Conservation (phyloP, 2,888 invertebrate genomes). For the Aspidiotus destructor region DNA sequence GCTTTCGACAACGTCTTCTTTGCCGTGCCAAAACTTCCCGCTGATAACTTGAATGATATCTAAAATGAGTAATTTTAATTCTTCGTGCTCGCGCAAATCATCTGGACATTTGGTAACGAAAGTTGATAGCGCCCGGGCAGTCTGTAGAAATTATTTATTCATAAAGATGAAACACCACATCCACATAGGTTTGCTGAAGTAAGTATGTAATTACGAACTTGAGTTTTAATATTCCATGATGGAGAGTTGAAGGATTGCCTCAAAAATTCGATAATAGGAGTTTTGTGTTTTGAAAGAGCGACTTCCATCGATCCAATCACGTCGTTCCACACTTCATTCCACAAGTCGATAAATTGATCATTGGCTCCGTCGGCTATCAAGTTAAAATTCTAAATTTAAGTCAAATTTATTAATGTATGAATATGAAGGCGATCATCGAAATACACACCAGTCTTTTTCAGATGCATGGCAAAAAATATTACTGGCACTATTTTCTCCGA, state of each 20-base stretch:
- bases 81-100: constrained; percentile 15
- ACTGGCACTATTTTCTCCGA: constrained; percentile 58
- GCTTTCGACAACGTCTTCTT: constrained; percentile 23
- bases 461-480: constrained; percentile 82
- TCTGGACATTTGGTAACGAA: constrained; percentile 22
- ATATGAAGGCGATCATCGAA: not conserved
- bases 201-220: not conserved
- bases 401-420: too few relatives aligned
- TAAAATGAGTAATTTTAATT: constrained; percentile 6
- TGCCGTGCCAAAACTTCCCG: constrained; percentile 28
- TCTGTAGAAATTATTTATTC: constrained; percentile 8
- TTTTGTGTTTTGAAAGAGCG: constrained; percentile 20
- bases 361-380: constrained; percentile 21
- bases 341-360: constrained; percentile 16
- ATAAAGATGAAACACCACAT: not conserved
- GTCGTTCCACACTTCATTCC: constrained; percentile 31
- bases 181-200: not conserved
- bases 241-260: constrained; percentile 18
- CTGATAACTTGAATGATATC: constrained; percentile 10
- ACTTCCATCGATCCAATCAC: constrained; percentile 27
- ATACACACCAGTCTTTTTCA: constrained; percentile 20
- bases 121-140: constrained; percentile 22
- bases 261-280: constrained; percentile 10
- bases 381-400: not conserved
- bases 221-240: constrained; percentile 22